Percentiles rank a stretch among this genome's conserved stretches.
Conservation (phyloP, 2,888 invertebrate species). For the Brenthis daphne region DNA sequence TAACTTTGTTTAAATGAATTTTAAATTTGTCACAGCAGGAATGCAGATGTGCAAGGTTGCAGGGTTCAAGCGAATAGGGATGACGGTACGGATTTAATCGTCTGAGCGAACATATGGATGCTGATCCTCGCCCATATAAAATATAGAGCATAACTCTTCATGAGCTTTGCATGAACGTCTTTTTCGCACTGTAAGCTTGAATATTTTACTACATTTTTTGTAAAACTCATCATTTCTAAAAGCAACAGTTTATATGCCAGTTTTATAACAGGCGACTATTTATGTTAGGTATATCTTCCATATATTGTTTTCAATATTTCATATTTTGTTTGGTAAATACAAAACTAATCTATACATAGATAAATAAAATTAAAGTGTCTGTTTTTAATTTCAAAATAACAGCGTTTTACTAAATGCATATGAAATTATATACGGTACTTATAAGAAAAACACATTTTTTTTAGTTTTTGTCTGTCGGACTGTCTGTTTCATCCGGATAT, state of each 20-base stretch:
- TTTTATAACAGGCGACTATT: no score
- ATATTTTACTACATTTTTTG: conserved; percentile 14
- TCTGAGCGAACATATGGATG: conserved; percentile 52
- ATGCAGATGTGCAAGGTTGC: conserved; percentile 41
- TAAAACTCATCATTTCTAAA: neutral
- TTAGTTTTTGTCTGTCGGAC: no score
- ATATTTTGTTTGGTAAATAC: no score
- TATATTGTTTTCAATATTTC: no score
- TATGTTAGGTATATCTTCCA: no score
- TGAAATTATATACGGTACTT: no score
- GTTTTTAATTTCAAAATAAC: no score
- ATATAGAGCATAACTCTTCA: conserved; percentile 49
- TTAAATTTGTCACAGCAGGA: neutral
- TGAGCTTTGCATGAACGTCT: conserved; percentile 41
- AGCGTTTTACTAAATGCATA: no score
- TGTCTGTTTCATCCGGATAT: no score
- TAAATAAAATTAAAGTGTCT: no score
- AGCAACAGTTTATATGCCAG: neutral
- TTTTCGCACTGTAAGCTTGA: conserved; percentile 8
- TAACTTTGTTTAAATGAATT: neutral
- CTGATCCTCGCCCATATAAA: conserved; percentile 48
- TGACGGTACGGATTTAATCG: conserved; percentile 53
- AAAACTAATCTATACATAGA: no score
- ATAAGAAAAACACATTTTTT: no score
- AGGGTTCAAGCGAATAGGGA: conserved; percentile 43